Evolutionary conservation across 2,797 vertebrate species (phyloP).

Genomic region (Botia kubotai): DNA sequence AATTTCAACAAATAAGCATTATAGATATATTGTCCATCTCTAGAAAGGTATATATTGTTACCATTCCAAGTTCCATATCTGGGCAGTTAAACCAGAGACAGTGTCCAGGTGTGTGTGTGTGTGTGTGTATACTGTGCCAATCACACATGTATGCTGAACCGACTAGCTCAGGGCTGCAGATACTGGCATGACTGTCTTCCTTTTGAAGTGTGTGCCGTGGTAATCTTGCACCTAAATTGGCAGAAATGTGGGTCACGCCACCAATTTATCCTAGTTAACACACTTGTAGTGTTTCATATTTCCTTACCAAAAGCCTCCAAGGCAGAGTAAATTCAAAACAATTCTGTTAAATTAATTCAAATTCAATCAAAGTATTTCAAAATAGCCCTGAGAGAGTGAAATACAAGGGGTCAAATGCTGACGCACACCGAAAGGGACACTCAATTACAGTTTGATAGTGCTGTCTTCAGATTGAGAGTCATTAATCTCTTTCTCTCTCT

Average conservation of each 20-base stretch:
- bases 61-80: not conserved
- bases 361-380: constrained; percentile 26
- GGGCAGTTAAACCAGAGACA: not conserved
- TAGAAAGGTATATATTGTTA: not conserved
- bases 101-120: not conserved
- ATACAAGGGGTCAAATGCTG: constrained; percentile 2
- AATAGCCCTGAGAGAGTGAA: constrained; percentile 5
- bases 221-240: constrained; percentile 55
- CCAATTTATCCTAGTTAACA: constrained; percentile 48
- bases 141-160: constrained; percentile 5
- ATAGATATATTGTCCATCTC: not conserved
- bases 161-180: constrained; percentile 45
- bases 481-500: not conserved
- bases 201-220: constrained; percentile 40
- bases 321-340: constrained; percentile 36
- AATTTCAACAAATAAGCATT: not conserved
- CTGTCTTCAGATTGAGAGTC: not conserved
- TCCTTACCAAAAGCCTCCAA: constrained; percentile 8
- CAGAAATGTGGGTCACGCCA: constrained; percentile 50
- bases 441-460: not conserved
- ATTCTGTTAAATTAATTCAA: constrained; percentile 34
- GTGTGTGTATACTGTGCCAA: constrained; percentile 18
- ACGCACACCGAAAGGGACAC: not conserved
- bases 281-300: constrained; percentile 8
- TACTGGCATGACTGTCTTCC: constrained; percentile 29